Conservation (phyloP, 2,888 invertebrate genomes). For the Omphaloscelis lunosa region DNA sequence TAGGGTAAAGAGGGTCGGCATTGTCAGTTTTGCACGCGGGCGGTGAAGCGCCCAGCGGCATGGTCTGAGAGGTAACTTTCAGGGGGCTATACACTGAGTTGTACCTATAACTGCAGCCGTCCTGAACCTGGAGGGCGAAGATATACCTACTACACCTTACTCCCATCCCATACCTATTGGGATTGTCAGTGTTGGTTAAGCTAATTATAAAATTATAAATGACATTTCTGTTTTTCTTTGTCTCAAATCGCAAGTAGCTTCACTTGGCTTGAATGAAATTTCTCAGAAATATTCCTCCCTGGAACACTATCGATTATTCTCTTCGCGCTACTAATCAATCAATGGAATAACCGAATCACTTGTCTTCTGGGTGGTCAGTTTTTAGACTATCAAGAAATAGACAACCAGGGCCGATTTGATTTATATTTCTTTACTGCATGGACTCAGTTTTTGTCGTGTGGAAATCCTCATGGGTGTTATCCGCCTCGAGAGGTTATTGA, state of each 20-base stretch:
- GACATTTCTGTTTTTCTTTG: too few species aligned
- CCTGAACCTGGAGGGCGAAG: too few species aligned
- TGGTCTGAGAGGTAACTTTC: too few species aligned
- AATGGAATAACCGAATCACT: background rate
- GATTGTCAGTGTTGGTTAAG: background rate
- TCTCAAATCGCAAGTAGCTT: background rate
- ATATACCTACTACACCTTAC: too few species aligned
- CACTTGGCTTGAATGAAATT: background rate
- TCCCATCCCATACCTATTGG: background rate
- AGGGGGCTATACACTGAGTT: too few species aligned
- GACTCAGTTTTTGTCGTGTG: background rate
- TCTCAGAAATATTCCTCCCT: background rate
- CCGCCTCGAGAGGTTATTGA: slow-evolving; percentile 29
- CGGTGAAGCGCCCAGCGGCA: too few species aligned
- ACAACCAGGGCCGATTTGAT: background rate
- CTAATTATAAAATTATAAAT: background rate
- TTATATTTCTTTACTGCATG: background rate
- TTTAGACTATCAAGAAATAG: background rate
- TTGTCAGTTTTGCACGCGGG: too few species aligned
- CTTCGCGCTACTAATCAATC: background rate
- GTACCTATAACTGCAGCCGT: too few species aligned
- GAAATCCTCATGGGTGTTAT: background rate
- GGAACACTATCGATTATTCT: background rate
- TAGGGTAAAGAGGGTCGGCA: too few species aligned
- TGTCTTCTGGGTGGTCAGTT: background rate